Base-by-base conservation (phyloP, 37 sponge, comb jelly and placozoan genomes). In the Cladorhizidae sp. region DNA sequence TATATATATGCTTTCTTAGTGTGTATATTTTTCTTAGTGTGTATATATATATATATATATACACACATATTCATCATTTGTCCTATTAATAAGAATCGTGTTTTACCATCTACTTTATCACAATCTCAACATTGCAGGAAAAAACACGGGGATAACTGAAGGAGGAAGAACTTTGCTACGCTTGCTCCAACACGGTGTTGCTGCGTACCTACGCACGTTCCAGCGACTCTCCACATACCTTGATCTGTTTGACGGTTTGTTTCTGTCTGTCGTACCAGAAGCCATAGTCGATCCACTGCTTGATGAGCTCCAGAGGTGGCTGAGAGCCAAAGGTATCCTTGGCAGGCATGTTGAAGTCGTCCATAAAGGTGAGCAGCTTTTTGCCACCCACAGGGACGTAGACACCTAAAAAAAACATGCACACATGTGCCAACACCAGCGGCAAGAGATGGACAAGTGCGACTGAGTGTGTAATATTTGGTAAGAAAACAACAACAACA, bases 291-390 rank as follows among this genome's bases (percentile, higher is more conserved):
- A 98, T 73, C 99, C 99, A 98, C 61, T 95, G 95, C 8, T 96
- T 74, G 23, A 98, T 82, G 55, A 98, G 90, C 77, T 98, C 99
- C 51, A 98, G 89, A 1, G 99, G 99, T 21, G 99, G 99, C 87
- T 98, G 99, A 22, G 99, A 96, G 40, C 97, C 97, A 88, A 90
- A 98, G 22, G 79, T 83, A 59, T 98, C 99, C 72, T 98, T 98
- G 57, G 93, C 90, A 20, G 99, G 97, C 97, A 98, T 98, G 91
- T 96, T 98, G 80, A 98, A 73, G 73, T 98, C 99, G 64, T 98
- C 99, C 91, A 98, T 76, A 70, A 98, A 96, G 32, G 95, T 91
- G 7, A 98, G 84, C 67, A 98, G 81, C 85, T 89, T 96, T 87
- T 96, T 98, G 14, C 99, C 99, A 39, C 99, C 99, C 74, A 96